These are phyloP conservation scores for Drosophila willistoni DNA, from an alignment of 1,140 invertebrate species.

Conservation along the genomic window DNA sequence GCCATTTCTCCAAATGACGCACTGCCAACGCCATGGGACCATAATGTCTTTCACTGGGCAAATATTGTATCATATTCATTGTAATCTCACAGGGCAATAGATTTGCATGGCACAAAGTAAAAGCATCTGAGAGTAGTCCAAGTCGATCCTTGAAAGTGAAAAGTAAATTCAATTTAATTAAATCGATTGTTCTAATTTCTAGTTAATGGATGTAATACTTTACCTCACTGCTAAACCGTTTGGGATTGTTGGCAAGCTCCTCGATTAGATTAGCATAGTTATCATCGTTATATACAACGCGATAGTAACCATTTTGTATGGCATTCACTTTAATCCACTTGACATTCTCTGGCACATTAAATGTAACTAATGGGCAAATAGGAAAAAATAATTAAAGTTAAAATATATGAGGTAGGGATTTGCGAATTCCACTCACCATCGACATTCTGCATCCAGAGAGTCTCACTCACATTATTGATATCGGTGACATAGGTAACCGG, in stretches of 20 bases:
- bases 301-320: conserved; percentile 94
- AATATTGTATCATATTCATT: conserved; percentile 87
- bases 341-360: conserved; percentile 86
- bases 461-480: conserved; percentile 76
- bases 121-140: conserved; percentile 89
- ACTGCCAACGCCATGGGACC: conserved; percentile 90
- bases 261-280: conserved; percentile 90
- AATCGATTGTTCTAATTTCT: too few relatives aligned
- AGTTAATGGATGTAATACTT: too few relatives aligned
- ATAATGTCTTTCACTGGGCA: conserved; percentile 89
- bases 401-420: not conserved
- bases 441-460: conserved; percentile 80
- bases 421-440: conserved; percentile 56
- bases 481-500: conserved; percentile 81
- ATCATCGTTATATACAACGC: conserved; percentile 92
- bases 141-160: conserved; percentile 86
- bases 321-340: conserved; percentile 94
- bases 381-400: not conserved
- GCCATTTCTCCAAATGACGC: conserved; percentile 88
- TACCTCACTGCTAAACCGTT: conserved; percentile 85
- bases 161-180: not conserved
- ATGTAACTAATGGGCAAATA: conserved; percentile 84
- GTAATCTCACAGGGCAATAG: conserved; percentile 88
- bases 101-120: conserved; percentile 89
- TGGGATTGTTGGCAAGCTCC: conserved; percentile 88